Conservation (phyloP, 2,888 invertebrate genomes). For the Lepidocyrtinus sp. region DNA sequence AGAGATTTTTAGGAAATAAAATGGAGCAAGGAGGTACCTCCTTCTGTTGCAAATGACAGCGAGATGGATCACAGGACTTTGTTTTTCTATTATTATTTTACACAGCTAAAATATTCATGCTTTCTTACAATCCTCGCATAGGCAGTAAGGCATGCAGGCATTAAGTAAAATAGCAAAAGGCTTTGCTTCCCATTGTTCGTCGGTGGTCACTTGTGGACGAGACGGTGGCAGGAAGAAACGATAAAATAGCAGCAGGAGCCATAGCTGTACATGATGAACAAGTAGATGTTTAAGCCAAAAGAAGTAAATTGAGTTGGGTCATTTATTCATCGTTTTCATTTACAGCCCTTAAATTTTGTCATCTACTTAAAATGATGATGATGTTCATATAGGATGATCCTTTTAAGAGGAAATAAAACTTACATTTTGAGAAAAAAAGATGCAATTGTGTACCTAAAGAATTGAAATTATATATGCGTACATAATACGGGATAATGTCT, state of each 20-base stretch:
- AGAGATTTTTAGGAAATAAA: background rate
- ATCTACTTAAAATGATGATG: background rate
- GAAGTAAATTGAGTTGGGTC: slow-evolving; percentile 22
- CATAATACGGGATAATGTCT: background rate
- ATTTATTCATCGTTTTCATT: background rate
- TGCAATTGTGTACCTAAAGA: too few species aligned
- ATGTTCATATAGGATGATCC: background rate
- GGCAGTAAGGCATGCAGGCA: background rate
- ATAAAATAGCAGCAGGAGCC: slow-evolving; percentile 39
- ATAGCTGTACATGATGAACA: slow-evolving; percentile 10
- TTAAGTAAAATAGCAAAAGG: background rate
- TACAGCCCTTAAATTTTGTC: background rate
- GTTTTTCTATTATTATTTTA: slow-evolving; percentile 9
- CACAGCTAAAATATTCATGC: slow-evolving; percentile 16
- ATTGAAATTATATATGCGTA: background rate
- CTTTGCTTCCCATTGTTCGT: slow-evolving; percentile 21
- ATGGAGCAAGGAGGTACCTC: background rate
- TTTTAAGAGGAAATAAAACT: background rate
- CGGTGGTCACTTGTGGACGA: slow-evolving; percentile 49
- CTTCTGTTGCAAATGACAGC: background rate
- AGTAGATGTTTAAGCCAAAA: background rate
- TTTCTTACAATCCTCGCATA: too few species aligned
- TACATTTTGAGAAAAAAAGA: background rate
- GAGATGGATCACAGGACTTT: background rate
- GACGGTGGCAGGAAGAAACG: slow-evolving; percentile 17